Evolutionary conservation across 2,888 invertebrate species (phyloP), one percentile per base, ranked within the genome.

Genomic region (Aleiodes leptofemur): DNA sequence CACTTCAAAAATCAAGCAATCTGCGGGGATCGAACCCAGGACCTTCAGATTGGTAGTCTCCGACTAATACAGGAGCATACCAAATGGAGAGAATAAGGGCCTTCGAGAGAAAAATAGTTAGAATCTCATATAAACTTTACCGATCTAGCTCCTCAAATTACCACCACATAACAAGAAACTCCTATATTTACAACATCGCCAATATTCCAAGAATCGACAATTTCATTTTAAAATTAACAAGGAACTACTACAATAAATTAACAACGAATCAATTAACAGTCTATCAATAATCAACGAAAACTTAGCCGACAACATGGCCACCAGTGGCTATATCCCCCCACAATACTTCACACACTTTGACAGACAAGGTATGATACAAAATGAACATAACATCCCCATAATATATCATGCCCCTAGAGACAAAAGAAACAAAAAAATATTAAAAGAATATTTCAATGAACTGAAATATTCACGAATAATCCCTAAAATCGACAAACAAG

Each of bases 81-180:
- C 51, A 69, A 1, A 73, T 73, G 53, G 79, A 79, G 48, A 70
- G 71, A 48, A 1, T 73, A 0, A 34, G 79, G 4, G 38, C 23
- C 34, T 69, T 78, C n/a, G 79, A 79, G 31, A 61, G 79, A 38
- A n/a, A 11, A 6, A 56, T 34, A 0, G 13, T 14, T 3, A 59
- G 48, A 48, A 8, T 51, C 0, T 34, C 13, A 6, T 14, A 69
- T n/a, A 23, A 13, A 8, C 8, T n/a, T 16, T 53, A 61, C 23
- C 31, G 43, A 51, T 43, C 69, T 13, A n/a, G 29, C 2, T 11
- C 38, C 0, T 31, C 55, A 1, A 55, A 53, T 11, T 69, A 53
- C 48, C 50, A n/a, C 9, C 13, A 64, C 9, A 8, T 8, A 5
- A 55, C 55, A 1, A 59, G 34, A 31, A 72, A 66, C 7, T 43